Base-by-base conservation (phyloP, 2,888 invertebrate genomes). In the Acronicta psi region DNA sequence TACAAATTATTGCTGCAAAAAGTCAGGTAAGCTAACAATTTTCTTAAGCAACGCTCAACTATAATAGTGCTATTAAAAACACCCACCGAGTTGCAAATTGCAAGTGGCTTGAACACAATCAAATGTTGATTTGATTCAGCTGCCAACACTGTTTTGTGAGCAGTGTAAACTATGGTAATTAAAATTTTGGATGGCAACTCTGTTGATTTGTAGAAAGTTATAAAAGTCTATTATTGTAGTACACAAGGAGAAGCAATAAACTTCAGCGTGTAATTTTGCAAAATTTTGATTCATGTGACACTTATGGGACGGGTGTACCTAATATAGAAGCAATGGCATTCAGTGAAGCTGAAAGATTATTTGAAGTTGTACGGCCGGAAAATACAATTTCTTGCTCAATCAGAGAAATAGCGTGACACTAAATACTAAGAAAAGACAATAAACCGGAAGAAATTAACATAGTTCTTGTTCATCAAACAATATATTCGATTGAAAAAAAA, bases 1-100 rank as follows among this genome's bases (percentile, higher is more conserved):
- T 69, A 70, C 82, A 82, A 81, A 85, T 82, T 81, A 80, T 72
- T 75, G 62, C 73, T 75, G 81, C 82, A 85, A 84, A 87, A 84
- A 85, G 78, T 75, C 79, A 80, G 80, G 83, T 80, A 82, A 72
- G 81, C 80, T 82, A 77, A 89, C 84, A 88, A 90, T 91, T 86
- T 88, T 88, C 89, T 92, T 90, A 83, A 82, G 91, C 89, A 92
- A 92, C 87, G 82, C 83, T 87, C 82, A 44, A 87, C 87, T 84
- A 87, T 92, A 91, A 93, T 91, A 83, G 88, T 83, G 81, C 88
- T 87, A 92, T 92, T 92, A 92, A 92, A n/a, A 90, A 90, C 91
- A 90, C 93, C 93, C 92, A 93, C 93, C 93, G 87, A 89, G 88
- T 87, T 87, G 87, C 90, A 91, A 92, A 91, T 92, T 92, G 91